Evolutionary conservation across 2,113 vertebrate genomes (phyloP), one percentile per base, ranked within the genome.

Genomic region (Rhinichthys klamathensis): DNA sequence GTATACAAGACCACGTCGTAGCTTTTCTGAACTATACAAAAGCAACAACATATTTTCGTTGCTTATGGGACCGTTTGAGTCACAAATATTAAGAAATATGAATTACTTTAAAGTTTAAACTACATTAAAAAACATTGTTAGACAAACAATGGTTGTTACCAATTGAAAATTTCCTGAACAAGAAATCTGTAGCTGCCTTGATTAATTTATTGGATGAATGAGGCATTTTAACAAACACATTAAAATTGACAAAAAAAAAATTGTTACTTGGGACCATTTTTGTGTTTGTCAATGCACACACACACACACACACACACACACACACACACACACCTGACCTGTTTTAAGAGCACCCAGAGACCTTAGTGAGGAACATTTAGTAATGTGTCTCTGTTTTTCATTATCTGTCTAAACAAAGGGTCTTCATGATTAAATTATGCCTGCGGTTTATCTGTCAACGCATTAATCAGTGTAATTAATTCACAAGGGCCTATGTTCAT

Each of bases 251-350:
- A 38, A 70, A 69, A 35, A 69, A n/a, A n/a, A n/a, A 30, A 30
- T 30, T 30, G n/a, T n/a, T n/a, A n/a, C n/a, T 30, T 30, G 30
- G 30, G 30, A 30, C 30, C 30, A 30, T 30, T 30, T 30, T 30
- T 30, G 46, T 30, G 51, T 30, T 51, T 9, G 44, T 75, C 73
- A 16, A 27, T 27, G 73, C 49, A 51, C 49, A 51, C 49, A 51
- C 49, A 51, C 49, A 5, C 13, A 15, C 46, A 4, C 46, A 49
- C 46, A 15, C 46, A 49, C 46, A 15, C 46, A 4, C 46, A 49
- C 8, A 69, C 65, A 69, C 49, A 16, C 49, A 75, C 73, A 76
- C 74, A 77, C 30, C 49, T 56, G 49, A 76, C 74, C 74, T 54
- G 30, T 56, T 77, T 77, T 54, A 77, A 56, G 27, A 56, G 49